phyloP scores from a whole-genome alignment of 1,140 invertebrate genomes.

The Delia radicum region DNA sequence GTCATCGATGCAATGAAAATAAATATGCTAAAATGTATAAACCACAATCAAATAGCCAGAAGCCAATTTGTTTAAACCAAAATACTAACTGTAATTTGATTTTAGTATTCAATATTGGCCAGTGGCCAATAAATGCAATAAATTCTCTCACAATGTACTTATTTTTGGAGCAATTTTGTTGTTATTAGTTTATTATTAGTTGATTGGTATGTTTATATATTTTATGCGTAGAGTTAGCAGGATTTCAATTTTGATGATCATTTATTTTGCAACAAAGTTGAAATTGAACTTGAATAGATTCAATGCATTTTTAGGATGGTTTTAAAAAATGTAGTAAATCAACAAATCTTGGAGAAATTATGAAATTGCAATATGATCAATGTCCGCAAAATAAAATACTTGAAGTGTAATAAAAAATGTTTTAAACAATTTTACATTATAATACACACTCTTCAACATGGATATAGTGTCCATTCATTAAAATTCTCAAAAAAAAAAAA shows the following conservation, averaged over 20 bases:
- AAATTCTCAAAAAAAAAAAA: no score
- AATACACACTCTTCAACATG: no score
- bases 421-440: no score
- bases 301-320: neutral
- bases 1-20: neutral
- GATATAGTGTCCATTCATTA: no score
- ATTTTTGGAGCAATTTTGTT: neutral
- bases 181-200: neutral
- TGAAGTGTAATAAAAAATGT: neutral
- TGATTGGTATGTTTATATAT: neutral
- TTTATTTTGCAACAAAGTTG: neutral
- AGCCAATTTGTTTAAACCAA: neutral
- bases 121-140: neutral
- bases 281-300: neutral
- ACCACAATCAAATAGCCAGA: neutral
- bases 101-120: neutral
- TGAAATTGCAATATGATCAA: neutral
- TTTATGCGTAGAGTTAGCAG: neutral
- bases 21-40: neutral
- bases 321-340: neutral
- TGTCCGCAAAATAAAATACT: no score
- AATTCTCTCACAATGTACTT: neutral
- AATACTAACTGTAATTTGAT: neutral
- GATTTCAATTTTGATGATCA: neutral
- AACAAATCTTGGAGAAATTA: neutral